A percentile compares a stretch with the other conserved stretches of the same genome.
These are phyloP conservation scores for Coptotermes formosanus DNA, from an alignment of 1,140 invertebrate species.

Conservation along the genomic window DNA sequence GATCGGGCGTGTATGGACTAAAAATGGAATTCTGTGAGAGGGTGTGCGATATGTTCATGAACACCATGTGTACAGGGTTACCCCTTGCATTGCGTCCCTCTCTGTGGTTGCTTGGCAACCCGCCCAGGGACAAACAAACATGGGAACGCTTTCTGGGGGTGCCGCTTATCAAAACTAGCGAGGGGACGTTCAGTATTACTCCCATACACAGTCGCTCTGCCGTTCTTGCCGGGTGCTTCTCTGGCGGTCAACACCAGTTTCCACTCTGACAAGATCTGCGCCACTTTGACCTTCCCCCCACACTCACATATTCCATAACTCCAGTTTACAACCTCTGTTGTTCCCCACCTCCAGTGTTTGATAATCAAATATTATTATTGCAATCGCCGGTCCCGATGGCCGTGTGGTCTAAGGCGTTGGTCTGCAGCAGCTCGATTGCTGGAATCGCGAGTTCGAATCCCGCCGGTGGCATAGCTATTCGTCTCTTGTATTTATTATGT, in stretches of 20 bases:
- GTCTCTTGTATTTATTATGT: too few species aligned
- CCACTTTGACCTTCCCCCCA: too few species aligned
- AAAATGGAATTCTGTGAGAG: too few species aligned
- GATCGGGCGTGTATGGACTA: too few species aligned
- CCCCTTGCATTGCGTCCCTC: neutral
- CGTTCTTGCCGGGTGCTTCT: neutral
- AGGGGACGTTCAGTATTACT: conserved; percentile 14
- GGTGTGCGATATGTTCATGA: neutral
- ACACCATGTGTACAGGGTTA: neutral
- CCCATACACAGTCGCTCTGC: conserved; percentile 6
- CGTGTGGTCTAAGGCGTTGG: too few species aligned
- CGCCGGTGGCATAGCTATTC: too few species aligned
- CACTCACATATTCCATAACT: neutral
- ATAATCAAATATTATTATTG: too few species aligned
- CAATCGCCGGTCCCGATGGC: too few species aligned
- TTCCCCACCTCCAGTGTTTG: neutral
- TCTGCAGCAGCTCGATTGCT: too few species aligned
- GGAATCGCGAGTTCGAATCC: too few species aligned
- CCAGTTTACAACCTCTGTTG: neutral
- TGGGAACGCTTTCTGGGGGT: conserved; percentile 35
- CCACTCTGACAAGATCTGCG: conserved; percentile 27
- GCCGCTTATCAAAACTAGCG: conserved; percentile 35
- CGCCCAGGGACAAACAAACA: conserved; percentile 36
- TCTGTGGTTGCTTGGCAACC: conserved; percentile 32
- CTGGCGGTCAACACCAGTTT: conserved; percentile 25